Percentiles rank a stretch among this genome's conserved stretches.
phyloP scores from a whole-genome alignment of 23 tunicate species.

The Oikopleura albicans region DNA sequence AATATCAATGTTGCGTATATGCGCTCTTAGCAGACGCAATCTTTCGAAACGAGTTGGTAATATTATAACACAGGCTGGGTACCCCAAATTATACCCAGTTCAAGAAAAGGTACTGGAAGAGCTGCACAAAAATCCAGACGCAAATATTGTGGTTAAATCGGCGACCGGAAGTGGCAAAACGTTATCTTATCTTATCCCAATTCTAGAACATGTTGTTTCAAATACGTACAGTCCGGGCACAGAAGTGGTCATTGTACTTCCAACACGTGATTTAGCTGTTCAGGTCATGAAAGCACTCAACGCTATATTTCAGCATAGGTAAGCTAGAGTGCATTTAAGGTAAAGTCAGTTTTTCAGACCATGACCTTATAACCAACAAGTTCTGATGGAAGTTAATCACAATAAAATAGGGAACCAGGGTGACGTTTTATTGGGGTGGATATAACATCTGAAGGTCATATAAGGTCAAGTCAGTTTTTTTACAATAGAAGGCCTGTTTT shows the following conservation, averaged over 20 bases:
- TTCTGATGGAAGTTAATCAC: too few species aligned
- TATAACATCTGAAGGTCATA: too few species aligned
- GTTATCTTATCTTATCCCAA: neutral
- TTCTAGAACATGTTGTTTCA: neutral
- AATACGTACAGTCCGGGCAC: neutral
- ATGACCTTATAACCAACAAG: too few species aligned
- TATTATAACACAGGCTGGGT: neutral
- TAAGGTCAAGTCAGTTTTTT: too few species aligned
- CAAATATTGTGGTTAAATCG: neutral
- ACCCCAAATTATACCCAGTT: neutral
- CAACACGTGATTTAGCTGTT: neutral
- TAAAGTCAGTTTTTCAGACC: too few species aligned
- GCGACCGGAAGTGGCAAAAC: slow-evolving; percentile 3
- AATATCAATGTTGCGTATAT: too few species aligned
- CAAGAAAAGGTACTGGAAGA: neutral
- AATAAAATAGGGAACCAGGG: too few species aligned
- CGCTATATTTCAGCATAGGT: neutral
- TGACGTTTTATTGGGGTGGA: too few species aligned
- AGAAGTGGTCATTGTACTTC: neutral
- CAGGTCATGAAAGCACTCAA: neutral
- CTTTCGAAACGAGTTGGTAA: too few species aligned
- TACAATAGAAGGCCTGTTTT: too few species aligned
- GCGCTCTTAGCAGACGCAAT: too few species aligned
- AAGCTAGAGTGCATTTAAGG: too few species aligned
- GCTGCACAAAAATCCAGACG: neutral